A percentile compares a stretch with the other conserved stretches of the same genome.
These are phyloP conservation scores for Serrognathus titanus DNA, from an alignment of 2,888 invertebrate genomes.

Conservation along the genomic window DNA sequence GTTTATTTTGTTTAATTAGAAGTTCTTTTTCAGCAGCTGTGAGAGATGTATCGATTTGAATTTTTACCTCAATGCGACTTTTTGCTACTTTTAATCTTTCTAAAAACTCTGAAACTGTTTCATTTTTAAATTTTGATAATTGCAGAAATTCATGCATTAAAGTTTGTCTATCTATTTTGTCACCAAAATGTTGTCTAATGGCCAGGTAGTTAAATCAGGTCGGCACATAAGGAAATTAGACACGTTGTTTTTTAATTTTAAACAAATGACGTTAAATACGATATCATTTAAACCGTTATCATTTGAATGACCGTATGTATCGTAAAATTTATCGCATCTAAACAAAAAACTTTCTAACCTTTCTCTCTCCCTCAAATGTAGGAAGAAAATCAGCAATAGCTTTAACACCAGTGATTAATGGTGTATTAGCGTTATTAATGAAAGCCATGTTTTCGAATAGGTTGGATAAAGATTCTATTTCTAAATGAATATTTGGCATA, in stretches of 20 bases:
- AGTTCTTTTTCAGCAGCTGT: background rate
- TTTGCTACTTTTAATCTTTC: constrained; percentile 8
- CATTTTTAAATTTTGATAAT: constrained; percentile 5
- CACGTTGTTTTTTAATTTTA: background rate
- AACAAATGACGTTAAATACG: background rate
- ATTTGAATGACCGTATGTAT: background rate
- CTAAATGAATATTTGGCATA: too few relatives aligned
- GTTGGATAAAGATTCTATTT: too few relatives aligned
- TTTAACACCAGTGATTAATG: background rate
- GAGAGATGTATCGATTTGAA: constrained; percentile 6
- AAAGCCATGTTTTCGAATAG: too few relatives aligned
- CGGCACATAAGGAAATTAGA: constrained; percentile 4
- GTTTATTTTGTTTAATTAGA: constrained; percentile 9
- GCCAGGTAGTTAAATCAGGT: constrained; percentile 4
- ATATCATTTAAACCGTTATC: background rate
- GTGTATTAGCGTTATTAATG: too few relatives aligned
- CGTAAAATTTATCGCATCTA: background rate
- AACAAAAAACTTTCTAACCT: background rate
- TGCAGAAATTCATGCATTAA: constrained; percentile 7
- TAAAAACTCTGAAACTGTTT: constrained; percentile 9
- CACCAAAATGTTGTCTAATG: constrained; percentile 7
- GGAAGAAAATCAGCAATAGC: constrained; percentile 3
- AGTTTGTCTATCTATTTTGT: constrained; percentile 2
- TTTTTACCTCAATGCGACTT: constrained; percentile 5
- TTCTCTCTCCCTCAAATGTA: background rate